phyloP scores from a whole-genome alignment of 1,140 invertebrate species.

The Arion vulgaris region DNA sequence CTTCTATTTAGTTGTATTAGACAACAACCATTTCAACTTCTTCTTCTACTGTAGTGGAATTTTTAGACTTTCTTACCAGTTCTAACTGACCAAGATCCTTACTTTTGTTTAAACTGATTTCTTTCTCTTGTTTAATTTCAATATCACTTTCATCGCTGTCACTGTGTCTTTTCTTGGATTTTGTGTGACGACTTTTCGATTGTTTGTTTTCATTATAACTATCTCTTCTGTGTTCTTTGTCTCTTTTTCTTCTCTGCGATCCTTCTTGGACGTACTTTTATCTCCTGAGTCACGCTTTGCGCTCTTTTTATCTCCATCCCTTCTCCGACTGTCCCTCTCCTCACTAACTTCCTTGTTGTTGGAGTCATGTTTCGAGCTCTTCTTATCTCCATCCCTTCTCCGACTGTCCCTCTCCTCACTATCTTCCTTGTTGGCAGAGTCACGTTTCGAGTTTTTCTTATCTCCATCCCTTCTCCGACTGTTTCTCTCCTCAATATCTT shows the following conservation, averaged over 20 bases:
- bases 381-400: background rate
- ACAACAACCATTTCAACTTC: background rate
- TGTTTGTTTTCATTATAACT: background rate
- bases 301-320: background rate
- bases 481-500: slow-evolving; percentile 9
- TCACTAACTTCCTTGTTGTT: background rate
- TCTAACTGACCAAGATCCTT: background rate
- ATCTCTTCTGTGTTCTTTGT: background rate
- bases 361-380: background rate
- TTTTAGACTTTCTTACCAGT: background rate
- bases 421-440: background rate
- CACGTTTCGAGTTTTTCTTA: background rate
- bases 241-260: background rate
- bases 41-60: background rate
- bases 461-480: background rate
- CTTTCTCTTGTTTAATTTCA: slow-evolving; percentile 18
- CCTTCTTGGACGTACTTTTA: background rate
- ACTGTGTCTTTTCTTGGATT: background rate
- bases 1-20: background rate
- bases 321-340: background rate
- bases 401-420: slow-evolving; percentile 1
- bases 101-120: background rate
- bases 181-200: background rate
- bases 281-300: background rate
- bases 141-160: slow-evolving; percentile 10